Base-by-base conservation (phyloP, 1,140 invertebrate genomes). In the Heterodera schachtii region DNA sequence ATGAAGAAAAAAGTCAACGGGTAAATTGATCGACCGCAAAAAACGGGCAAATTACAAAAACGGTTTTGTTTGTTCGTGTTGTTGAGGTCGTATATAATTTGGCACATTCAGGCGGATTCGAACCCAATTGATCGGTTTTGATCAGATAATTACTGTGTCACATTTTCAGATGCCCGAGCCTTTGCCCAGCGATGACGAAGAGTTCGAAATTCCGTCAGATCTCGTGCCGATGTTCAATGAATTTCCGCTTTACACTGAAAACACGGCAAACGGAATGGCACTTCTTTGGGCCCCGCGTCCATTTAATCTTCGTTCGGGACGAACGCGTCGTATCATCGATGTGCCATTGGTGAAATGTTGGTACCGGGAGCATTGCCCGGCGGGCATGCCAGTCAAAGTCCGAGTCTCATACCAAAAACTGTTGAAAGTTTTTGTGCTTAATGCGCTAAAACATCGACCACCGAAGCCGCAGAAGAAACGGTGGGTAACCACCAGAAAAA, bases 401-500 rank as follows among this genome's bases (percentile, higher is more conserved):
- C 93, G 98, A 75, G 98, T 99, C 31, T 98, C 96, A 73, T 99
- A 99, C 90, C 98, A 99, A 89, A 99, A 99, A 89, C 91, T 99
- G 4, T 92, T 99, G 8, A 99, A 99, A 90, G 98, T 98, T 90
- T 99, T 95, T 90, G 97, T 99, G 0, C 92, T 99, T 3, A 99
- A 99, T 92, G 95, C 96, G 0, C 90, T 99, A 13, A 98, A 99
- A 91, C 97, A 99, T 91, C 93, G 95, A 81, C 94, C 95, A 52
- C 98, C 97, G 1, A 99, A 99, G 90, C 95, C 97, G 31, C 97
- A 99, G 88, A 99, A 99, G 91, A 98, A 98, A 90, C 93, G 97
- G 93, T 94, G 79, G 66, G n/a, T 46, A 75, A 8, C 8, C 0
- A 8, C 8, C 0, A 31, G 1, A 31, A 31, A 31, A 31, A 31